Conservation (phyloP, 2,113 vertebrate species). For the Antennarius striatus region DNA sequence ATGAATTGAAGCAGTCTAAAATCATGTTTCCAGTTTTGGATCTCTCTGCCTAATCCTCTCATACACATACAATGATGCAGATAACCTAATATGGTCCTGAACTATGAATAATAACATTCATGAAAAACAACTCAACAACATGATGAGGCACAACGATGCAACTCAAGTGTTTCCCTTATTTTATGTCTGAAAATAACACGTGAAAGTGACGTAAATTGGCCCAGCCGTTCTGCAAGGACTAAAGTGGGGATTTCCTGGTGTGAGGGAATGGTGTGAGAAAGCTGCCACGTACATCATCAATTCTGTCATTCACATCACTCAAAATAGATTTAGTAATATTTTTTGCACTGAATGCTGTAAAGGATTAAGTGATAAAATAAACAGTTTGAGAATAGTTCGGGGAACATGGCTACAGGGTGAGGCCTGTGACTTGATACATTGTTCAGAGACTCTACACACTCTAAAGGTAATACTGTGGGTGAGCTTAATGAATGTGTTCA, state of each 20-base stretch:
- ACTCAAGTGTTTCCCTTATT: conserved; percentile 30
- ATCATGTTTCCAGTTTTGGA: neutral
- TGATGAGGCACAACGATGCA: conserved; percentile 33
- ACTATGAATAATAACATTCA: conserved; percentile 22
- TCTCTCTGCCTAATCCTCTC: neutral
- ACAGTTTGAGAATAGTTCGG: too few species aligned
- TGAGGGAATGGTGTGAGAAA: conserved; percentile 29
- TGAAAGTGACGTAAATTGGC: conserved; percentile 57
- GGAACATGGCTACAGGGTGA: too few species aligned
- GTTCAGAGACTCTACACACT: too few species aligned
- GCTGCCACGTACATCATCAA: conserved; percentile 4
- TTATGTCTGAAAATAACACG: conserved; percentile 21
- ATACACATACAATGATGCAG: conserved; percentile 29
- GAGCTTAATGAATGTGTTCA: too few species aligned
- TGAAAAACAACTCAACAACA: conserved; percentile 3
- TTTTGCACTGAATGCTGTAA: too few species aligned
- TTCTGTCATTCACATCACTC: neutral
- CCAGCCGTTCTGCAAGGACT: neutral
- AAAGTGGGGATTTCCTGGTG: conserved; percentile 30
- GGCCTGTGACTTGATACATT: too few species aligned
- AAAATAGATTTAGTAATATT: neutral
- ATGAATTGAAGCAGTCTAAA: neutral
- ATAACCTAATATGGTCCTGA: conserved; percentile 22
- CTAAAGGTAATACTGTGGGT: too few species aligned
- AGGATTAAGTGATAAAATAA: neutral